These are phyloP conservation scores for Pionites leucogaster DNA, from an alignment of 2,113 vertebrate species.

Conservation along the genomic window DNA sequence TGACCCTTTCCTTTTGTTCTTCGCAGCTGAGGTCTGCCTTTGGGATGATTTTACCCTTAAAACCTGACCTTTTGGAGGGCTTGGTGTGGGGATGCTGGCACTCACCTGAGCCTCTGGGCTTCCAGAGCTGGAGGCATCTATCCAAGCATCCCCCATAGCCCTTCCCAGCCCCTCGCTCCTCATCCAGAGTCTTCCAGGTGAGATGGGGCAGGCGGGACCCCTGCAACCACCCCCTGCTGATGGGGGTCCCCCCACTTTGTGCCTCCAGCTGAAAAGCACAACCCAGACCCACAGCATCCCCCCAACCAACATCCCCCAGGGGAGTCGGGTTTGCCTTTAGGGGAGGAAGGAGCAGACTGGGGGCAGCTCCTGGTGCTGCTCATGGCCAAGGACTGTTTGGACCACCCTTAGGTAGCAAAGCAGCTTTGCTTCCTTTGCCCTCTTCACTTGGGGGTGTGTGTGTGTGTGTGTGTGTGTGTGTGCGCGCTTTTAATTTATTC, in stretches of 20 bases:
- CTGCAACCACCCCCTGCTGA: no score
- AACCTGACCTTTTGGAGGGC: not conserved
- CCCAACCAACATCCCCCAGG: not conserved
- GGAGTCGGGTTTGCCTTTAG: not conserved
- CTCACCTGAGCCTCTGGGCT: not conserved
- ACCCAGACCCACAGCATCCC: not conserved
- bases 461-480: not conserved
- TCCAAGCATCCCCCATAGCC: not conserved
- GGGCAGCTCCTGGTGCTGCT: not conserved
- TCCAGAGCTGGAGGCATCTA: not conserved
- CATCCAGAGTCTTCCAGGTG: not conserved
- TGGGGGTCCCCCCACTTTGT: not conserved
- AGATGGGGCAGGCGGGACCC: not conserved
- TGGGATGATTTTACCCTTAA: not conserved
- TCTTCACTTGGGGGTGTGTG: not conserved
- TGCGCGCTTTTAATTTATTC: conserved; percentile 76
- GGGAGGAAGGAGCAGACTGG: not conserved
- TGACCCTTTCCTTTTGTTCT: not conserved
- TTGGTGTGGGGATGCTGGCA: not conserved
- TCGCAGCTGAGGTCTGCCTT: not conserved
- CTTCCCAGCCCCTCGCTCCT: not conserved
- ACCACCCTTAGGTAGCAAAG: not conserved
- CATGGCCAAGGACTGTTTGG: not conserved
- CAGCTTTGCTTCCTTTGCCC: not conserved
- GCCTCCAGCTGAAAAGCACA: not conserved